Evolutionary conservation across 2,113 vertebrate genomes (phyloP).

Genomic region (Empidonax alnorum): DNA sequence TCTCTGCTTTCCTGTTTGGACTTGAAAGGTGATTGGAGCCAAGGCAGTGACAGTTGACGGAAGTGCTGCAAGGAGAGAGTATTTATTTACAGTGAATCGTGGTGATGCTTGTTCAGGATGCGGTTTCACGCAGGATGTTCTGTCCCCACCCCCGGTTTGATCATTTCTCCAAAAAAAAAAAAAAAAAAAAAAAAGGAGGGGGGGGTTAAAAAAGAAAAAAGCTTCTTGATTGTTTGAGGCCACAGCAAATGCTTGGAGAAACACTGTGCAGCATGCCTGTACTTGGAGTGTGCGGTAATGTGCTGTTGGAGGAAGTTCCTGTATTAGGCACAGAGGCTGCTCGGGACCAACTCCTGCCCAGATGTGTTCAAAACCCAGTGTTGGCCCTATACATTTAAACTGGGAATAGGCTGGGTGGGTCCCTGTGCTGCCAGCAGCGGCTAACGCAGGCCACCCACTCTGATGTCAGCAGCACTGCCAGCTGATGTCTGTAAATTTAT

Average conservation of each 20-base stretch:
- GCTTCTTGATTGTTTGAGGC: constrained; percentile 77
- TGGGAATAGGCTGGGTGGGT: constrained; percentile 33
- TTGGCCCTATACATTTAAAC: constrained; percentile 43
- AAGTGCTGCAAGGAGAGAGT: constrained; percentile 90
- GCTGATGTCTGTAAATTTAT: background rate
- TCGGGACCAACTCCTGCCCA: constrained; percentile 64
- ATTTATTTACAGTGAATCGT: constrained; percentile 98
- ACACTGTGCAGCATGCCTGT: constrained; percentile 78
- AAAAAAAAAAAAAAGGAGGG: background rate
- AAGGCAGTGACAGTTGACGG: constrained; percentile 96
- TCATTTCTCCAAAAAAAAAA: constrained; percentile 77
- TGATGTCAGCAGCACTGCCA: constrained; percentile 11
- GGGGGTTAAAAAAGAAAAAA: background rate
- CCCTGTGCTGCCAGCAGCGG: background rate
- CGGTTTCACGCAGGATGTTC: constrained; percentile 98
- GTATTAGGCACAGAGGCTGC: constrained; percentile 66
- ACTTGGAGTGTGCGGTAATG: constrained; percentile 68
- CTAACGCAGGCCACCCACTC: background rate
- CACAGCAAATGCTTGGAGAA: constrained; percentile 69
- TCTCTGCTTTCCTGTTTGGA: constrained; percentile 98
- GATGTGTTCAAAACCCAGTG: constrained; percentile 28
- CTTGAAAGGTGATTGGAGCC: constrained; percentile 96
- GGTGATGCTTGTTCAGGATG: constrained; percentile 97
- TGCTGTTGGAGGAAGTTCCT: constrained; percentile 77
- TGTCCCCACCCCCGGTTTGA: constrained; percentile 84